Conservation (phyloP, 2,888 invertebrate genomes). For the Xestoiulus laeticollis region DNA sequence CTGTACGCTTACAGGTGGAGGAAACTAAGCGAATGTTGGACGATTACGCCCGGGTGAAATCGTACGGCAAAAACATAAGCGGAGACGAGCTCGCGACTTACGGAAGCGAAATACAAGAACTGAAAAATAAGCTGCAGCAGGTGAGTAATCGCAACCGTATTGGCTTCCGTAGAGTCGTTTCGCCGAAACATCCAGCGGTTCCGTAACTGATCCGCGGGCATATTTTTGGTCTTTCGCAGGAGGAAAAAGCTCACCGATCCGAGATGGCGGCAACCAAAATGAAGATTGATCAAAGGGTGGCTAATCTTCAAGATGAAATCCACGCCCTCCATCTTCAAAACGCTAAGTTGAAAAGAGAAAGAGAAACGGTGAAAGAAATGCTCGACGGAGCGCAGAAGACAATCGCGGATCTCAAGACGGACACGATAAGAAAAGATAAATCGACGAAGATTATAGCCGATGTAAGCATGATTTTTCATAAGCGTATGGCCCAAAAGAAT, state of each 20-base stretch:
- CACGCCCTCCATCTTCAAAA: constrained; percentile 82
- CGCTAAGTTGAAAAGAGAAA: constrained; percentile 82
- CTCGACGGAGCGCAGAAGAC: constrained; percentile 81
- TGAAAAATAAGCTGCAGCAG: constrained; percentile 55
- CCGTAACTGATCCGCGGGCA: not conserved
- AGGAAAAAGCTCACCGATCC: constrained; percentile 77
- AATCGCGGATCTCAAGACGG: constrained; percentile 77
- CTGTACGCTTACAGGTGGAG: constrained; percentile 71
- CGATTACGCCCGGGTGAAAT: constrained; percentile 85
- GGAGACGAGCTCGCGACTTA: constrained; percentile 76
- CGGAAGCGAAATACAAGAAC: constrained; percentile 74
- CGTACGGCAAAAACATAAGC: constrained; percentile 74
- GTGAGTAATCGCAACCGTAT: not conserved
- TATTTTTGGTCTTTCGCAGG: constrained; percentile 60
- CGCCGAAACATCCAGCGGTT: not conserved
- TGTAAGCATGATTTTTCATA: too few species aligned
- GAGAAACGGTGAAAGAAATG: constrained; percentile 90
- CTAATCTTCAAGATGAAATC: constrained; percentile 81
- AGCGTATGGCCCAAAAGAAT: too few species aligned
- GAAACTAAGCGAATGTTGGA: constrained; percentile 79
- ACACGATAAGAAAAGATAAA: constrained; percentile 57
- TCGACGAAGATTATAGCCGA: constrained; percentile 49
- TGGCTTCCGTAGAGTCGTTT: not conserved
- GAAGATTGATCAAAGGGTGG: constrained; percentile 85
- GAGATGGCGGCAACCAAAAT: constrained; percentile 83